Conservation (phyloP, 2,797 vertebrate species). For the Moxostoma hubbsi region DNA sequence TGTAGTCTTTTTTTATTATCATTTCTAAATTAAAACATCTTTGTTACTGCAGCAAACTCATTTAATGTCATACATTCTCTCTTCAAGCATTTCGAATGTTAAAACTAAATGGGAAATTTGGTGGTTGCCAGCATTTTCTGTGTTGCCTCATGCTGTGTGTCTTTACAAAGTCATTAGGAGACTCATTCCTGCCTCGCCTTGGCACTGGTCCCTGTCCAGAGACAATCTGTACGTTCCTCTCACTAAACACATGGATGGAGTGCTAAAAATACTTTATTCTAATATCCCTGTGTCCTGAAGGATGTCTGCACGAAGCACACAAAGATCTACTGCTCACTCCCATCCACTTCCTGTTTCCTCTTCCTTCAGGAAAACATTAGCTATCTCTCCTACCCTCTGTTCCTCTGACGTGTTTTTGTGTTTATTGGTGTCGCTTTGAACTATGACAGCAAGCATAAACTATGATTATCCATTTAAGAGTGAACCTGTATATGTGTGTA, state of each 20-base stretch:
- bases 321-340: slow-evolving; percentile 42
- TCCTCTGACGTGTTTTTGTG: background rate
- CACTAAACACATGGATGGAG: slow-evolving; percentile 15
- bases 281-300: slow-evolving; percentile 44
- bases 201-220: background rate
- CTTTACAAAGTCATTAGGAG: background rate
- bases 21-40: background rate
- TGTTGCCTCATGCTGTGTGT: slow-evolving; percentile 5
- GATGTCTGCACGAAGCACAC: slow-evolving; percentile 52
- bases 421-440: background rate
- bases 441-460: too few species aligned
- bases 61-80: background rate
- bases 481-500: too few species aligned
- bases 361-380: slow-evolving; percentile 64
- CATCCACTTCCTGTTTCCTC: slow-evolving; percentile 65
- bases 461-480: too few species aligned
- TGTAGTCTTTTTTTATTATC: background rate
- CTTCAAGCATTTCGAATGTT: slow-evolving; percentile 2
- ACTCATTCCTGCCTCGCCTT: slow-evolving; percentile 1
- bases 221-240: slow-evolving; percentile 34
- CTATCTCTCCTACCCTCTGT: slow-evolving; percentile 6
- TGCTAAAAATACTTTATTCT: slow-evolving; percentile 49
- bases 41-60: background rate
- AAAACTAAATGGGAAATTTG: background rate
- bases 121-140: slow-evolving; percentile 5